Conservation (phyloP, 1,140 invertebrate genomes). For the Drosophila teissieri region DNA sequence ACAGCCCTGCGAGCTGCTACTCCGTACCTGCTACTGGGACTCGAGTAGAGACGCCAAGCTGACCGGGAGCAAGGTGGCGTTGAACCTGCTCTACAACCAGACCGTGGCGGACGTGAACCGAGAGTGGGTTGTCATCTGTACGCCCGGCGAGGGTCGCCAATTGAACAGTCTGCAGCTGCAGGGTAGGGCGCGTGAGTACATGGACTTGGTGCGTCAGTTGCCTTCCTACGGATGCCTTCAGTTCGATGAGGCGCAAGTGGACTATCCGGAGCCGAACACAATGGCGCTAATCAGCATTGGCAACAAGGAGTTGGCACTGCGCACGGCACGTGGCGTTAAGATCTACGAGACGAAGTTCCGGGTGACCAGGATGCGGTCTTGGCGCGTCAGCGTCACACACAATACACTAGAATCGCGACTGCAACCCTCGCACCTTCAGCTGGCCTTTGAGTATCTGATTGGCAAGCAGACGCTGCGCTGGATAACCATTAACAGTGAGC, state of each 20-base stretch:
- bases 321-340: constrained; percentile 85
- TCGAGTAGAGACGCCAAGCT: constrained; percentile 92
- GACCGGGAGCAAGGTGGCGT: constrained; percentile 90
- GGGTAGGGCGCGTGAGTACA: constrained; percentile 93
- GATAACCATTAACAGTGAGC: constrained; percentile 95
- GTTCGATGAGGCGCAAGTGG: constrained; percentile 83
- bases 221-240: constrained; percentile 96
- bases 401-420: constrained; percentile 86
- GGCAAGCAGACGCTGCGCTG: constrained; percentile 96
- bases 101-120: constrained; percentile 93
- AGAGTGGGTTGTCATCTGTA: constrained; percentile 94
- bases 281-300: constrained; percentile 90
- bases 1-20: constrained; percentile 88
- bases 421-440: constrained; percentile 85
- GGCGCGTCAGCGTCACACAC: constrained; percentile 96
- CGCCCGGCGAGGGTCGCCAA: constrained; percentile 89
- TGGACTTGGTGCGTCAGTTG: constrained; percentile 91
- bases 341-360: constrained; percentile 93
- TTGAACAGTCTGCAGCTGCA: constrained; percentile 89
- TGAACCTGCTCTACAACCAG: constrained; percentile 95
- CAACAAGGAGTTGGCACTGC: constrained; percentile 91
- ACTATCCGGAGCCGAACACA: constrained; percentile 90
- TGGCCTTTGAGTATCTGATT: constrained; percentile 98
- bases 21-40: constrained; percentile 96
- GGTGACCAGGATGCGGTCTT: constrained; percentile 97